Evolutionary conservation across 2,797 vertebrate species (phyloP).

Genomic region (Sebastes aleutianus): DNA sequence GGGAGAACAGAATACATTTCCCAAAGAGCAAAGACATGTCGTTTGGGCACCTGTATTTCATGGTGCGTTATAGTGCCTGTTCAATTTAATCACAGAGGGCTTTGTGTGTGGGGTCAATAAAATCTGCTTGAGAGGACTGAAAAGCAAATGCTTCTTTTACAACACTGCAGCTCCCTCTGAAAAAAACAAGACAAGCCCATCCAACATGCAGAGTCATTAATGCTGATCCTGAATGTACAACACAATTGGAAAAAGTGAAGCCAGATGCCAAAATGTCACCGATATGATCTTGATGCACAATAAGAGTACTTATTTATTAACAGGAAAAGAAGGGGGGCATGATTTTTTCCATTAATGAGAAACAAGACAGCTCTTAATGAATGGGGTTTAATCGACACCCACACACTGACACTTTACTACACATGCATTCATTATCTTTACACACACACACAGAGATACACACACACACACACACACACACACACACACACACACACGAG

Average conservation of each 20-base stretch:
- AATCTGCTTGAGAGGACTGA: conserved; percentile 49
- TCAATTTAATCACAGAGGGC: conserved; percentile 67
- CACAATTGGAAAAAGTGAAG: conserved; percentile 11
- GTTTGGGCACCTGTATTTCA: conserved; percentile 67
- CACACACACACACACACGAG: background rate
- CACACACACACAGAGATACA: background rate
- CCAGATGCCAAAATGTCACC: conserved; percentile 26
- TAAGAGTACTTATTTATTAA: conserved; percentile 36
- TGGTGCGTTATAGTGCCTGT: conserved; percentile 54
- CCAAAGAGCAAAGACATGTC: conserved; percentile 34
- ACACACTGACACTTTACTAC: conserved; percentile 22
- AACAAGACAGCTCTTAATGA: conserved; percentile 53
- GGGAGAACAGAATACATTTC: conserved; percentile 23
- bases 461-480: background rate
- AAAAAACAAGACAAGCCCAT: background rate
- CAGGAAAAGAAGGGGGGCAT: conserved; percentile 4
- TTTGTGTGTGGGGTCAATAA: conserved; percentile 67
- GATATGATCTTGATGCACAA: conserved; percentile 16
- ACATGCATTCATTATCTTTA: conserved; percentile 44
- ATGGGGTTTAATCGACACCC: conserved; percentile 45
- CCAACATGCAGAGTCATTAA: conserved; percentile 3
- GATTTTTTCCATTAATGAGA: conserved; percentile 38
- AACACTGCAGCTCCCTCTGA: background rate
- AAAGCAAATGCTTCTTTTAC: conserved; percentile 30
- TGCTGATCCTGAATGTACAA: background rate